Evolutionary conservation across 2,888 invertebrate genomes (phyloP).

Genomic region (Cheilosia scutellata): DNA sequence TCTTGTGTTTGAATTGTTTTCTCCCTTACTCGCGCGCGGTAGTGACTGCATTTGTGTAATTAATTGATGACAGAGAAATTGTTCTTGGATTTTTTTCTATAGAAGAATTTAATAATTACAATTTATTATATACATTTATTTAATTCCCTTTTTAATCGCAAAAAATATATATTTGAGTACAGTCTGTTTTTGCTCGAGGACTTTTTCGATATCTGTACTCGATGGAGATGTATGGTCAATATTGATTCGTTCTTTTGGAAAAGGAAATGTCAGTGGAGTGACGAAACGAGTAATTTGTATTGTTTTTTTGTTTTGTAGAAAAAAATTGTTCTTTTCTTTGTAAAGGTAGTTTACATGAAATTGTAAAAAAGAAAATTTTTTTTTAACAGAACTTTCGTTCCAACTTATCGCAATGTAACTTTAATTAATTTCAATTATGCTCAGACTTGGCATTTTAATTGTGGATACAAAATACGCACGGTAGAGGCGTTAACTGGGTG

Average conservation of each 20-base stretch:
- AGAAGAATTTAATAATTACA: conserved; percentile 23
- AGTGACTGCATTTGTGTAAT: conserved; percentile 68
- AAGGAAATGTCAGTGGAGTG: conserved; percentile 53
- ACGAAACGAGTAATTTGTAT: conserved; percentile 46
- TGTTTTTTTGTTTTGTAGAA: conserved; percentile 3
- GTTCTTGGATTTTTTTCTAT: conserved; percentile 36
- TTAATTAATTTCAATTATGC: conserved; percentile 60
- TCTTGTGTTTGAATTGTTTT: conserved; percentile 19
- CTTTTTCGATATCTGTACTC: conserved; percentile 8
- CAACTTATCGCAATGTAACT: conserved; percentile 35
- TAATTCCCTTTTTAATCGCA: background rate
- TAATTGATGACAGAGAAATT: conserved; percentile 64
- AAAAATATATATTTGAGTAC: background rate
- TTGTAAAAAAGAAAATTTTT: background rate
- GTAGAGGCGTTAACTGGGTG: conserved; percentile 42
- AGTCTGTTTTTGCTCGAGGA: background rate
- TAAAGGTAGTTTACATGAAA: background rate
- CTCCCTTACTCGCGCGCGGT: conserved; percentile 42
- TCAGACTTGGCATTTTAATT: background rate
- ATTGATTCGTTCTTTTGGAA: conserved; percentile 67
- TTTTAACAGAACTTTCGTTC: background rate
- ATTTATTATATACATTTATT: conserved; percentile 11
- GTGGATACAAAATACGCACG: background rate
- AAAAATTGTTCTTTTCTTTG: background rate
- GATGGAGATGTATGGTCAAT: conserved; percentile 32